phyloP scores from a whole-genome alignment of 2,797 vertebrate genomes.

The Gila robusta region DNA sequence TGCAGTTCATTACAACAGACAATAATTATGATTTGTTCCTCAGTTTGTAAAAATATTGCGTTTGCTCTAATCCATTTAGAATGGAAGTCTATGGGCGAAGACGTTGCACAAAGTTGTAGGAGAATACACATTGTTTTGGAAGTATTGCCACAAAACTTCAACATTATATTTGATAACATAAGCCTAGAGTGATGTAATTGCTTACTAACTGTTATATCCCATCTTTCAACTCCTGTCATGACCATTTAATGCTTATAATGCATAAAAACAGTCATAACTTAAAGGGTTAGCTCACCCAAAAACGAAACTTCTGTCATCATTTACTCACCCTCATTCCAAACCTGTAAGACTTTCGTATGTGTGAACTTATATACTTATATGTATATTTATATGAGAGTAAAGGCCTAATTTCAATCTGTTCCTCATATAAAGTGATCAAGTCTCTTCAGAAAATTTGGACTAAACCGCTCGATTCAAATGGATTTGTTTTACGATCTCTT shows the following conservation, averaged over 20 bases:
- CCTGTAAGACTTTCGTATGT: background rate
- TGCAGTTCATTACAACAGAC: background rate
- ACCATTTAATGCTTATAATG: background rate
- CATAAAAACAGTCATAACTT: background rate
- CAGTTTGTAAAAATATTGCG: constrained; percentile 3
- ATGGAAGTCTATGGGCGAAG: background rate
- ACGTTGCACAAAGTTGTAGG: background rate
- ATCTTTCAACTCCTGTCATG: background rate
- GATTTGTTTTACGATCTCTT: background rate
- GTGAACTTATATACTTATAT: background rate
- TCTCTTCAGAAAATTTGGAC: background rate
- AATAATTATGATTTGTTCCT: background rate
- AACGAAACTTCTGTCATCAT: background rate
- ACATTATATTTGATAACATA: background rate
- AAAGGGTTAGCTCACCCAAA: background rate
- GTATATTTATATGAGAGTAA: background rate
- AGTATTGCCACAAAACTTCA: background rate
- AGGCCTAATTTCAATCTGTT: background rate
- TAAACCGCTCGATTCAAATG: background rate
- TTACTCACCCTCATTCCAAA: background rate
- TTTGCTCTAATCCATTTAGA: background rate
- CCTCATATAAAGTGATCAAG: background rate
- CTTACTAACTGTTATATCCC: background rate
- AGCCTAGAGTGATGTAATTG: background rate
- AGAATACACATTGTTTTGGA: background rate